Conservation (phyloP, 2,797 vertebrate genomes). For the Mycteria americana region DNA sequence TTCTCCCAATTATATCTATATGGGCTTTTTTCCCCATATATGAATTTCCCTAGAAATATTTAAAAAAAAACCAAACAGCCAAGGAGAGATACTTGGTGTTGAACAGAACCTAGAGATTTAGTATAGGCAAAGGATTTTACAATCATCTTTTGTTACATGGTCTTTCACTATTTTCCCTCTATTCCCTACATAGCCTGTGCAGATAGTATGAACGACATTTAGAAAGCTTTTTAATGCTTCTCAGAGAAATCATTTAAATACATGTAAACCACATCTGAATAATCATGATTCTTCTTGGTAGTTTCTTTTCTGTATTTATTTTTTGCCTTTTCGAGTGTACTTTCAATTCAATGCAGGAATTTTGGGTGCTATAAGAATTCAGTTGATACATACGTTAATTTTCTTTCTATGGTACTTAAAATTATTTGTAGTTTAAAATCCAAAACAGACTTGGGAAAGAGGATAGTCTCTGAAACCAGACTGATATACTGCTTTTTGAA, state of each 20-base stretch:
- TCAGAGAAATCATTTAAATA: background rate
- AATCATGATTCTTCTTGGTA: background rate
- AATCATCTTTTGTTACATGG: background rate
- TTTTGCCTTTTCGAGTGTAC: background rate
- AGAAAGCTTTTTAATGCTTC: background rate
- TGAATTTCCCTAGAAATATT: background rate
- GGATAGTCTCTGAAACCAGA: background rate
- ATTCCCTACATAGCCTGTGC: background rate
- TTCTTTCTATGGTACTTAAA: background rate
- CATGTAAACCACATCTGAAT: background rate
- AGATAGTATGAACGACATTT: background rate
- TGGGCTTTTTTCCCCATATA: accelerated
- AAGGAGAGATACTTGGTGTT: background rate
- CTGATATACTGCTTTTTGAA: background rate
- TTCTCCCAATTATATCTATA: background rate
- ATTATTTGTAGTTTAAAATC: background rate
- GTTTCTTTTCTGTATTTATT: background rate
- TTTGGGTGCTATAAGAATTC: background rate
- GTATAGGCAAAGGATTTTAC: background rate
- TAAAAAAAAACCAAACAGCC: accelerated
- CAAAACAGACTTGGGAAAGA: background rate
- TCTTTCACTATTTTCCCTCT: background rate
- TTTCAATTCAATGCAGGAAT: background rate
- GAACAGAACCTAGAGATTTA: background rate
- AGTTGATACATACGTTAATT: background rate